These are phyloP conservation scores for Pseudonaja textilis DNA, from an alignment of 2,113 vertebrate genomes.

Conservation along the genomic window DNA sequence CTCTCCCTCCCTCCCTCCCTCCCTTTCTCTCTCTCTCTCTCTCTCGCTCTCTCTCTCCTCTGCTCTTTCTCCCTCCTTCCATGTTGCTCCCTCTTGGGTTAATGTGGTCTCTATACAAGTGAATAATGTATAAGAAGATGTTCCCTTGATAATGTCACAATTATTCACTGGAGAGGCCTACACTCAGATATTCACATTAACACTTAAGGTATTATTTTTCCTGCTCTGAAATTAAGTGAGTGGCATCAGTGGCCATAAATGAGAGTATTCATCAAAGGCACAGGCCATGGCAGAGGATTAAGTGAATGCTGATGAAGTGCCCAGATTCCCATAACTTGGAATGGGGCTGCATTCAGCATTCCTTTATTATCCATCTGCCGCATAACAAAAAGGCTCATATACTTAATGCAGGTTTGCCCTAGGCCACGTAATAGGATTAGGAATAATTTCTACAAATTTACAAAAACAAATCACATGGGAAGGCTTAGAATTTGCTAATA, in stretches of 20 bases:
- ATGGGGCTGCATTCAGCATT: slow-evolving; percentile 83
- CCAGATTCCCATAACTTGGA: slow-evolving; percentile 90
- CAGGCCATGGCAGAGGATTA: slow-evolving; percentile 84
- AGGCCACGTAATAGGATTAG: slow-evolving; percentile 98
- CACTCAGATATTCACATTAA: slow-evolving; percentile 81
- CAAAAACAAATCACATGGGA: slow-evolving; percentile 99
- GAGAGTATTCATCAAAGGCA: slow-evolving; percentile 85
- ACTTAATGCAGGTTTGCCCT: slow-evolving; percentile 92
- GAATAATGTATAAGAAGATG: slow-evolving; percentile 81
- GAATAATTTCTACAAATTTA: slow-evolving; percentile 99
- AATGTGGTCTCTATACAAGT: slow-evolving; percentile 82
- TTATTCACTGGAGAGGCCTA: slow-evolving; percentile 81
- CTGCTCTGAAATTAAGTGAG: slow-evolving; percentile 80
- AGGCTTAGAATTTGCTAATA: slow-evolving; percentile 97
- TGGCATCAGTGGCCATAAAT: slow-evolving; percentile 80
- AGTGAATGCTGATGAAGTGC: slow-evolving; percentile 82
- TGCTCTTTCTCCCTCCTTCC: background rate
- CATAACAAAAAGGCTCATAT: slow-evolving; percentile 91
- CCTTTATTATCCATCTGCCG: slow-evolving; percentile 84
- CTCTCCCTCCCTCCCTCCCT: slow-evolving; percentile 60
- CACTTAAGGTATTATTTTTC: slow-evolving; percentile 78
- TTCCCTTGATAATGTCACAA: slow-evolving; percentile 86
- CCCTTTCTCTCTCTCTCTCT: slow-evolving; percentile 49
- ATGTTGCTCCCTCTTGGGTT: slow-evolving; percentile 77
- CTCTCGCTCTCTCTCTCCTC: slow-evolving; percentile 62